phyloP scores from a whole-genome alignment of 2,113 vertebrate genomes.

The Sinocyclocheilus rhinocerous region DNA sequence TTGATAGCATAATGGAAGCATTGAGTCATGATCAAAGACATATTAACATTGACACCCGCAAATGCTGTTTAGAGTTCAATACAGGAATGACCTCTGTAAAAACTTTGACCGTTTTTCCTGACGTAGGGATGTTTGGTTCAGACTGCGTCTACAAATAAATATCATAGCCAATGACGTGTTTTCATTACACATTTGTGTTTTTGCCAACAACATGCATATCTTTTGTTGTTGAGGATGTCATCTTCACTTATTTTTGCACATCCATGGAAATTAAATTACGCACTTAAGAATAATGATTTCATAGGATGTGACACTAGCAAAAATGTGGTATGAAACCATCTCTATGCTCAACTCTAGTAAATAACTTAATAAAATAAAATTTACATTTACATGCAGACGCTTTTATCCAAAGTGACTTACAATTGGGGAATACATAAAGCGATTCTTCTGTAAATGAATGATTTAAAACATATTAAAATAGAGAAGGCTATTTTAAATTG shows the following conservation, averaged over 20 bases:
- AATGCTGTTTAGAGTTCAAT: slow-evolving; percentile 24
- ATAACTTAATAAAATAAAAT: not conserved
- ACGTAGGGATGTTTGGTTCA: not conserved
- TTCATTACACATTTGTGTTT: not conserved
- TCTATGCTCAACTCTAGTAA: not conserved
- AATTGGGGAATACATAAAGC: too few relatives aligned
- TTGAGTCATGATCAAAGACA: slow-evolving; percentile 41
- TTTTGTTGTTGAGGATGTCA: not conserved
- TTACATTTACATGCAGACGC: too few relatives aligned
- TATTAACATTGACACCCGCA: slow-evolving; percentile 9
- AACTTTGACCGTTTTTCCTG: not conserved
- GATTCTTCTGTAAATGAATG: too few relatives aligned
- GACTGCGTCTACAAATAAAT: not conserved
- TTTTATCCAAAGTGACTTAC: too few relatives aligned
- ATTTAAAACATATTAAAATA: too few relatives aligned
- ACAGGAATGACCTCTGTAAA: not conserved
- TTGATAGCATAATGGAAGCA: slow-evolving; percentile 55
- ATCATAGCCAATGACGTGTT: not conserved
- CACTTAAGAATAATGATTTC: not conserved
- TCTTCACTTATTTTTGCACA: not conserved
- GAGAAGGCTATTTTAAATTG: too few relatives aligned
- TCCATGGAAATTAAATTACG: not conserved
- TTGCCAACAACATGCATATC: not conserved
- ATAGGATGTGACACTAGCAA: not conserved
- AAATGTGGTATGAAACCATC: not conserved